phyloP scores from a whole-genome alignment of 2,888 invertebrate genomes.

The Yponomeuta evonymella region DNA sequence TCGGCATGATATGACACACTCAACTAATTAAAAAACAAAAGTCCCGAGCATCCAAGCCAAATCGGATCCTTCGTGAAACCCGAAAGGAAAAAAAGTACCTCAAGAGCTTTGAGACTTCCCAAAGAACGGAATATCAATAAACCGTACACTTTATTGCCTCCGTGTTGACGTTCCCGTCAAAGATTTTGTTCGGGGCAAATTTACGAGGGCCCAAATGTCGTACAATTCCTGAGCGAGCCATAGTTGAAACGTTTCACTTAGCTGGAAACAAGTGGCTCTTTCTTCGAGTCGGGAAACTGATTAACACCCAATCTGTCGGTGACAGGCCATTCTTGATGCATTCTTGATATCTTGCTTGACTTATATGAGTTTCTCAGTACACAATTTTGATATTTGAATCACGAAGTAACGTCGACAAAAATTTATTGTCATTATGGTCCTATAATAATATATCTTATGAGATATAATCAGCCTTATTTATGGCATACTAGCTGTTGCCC shows the following conservation, averaged over 20 bases:
- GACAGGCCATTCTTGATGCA: not conserved
- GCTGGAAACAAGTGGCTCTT: constrained; percentile 4
- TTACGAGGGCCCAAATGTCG: constrained; percentile 34
- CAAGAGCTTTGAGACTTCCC: constrained; percentile 38
- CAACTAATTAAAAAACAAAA: not conserved
- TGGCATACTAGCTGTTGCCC: too few relatives aligned
- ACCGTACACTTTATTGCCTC: constrained; percentile 62
- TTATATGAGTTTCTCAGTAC: not conserved
- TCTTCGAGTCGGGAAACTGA: not conserved
- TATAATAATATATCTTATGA: too few relatives aligned
- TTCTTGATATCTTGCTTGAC: not conserved
- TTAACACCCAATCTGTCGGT: not conserved
- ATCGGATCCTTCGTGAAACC: constrained; percentile 28
- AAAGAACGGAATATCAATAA: constrained; percentile 51
- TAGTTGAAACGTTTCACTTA: not conserved
- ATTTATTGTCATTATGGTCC: too few relatives aligned
- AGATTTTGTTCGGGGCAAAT: constrained; percentile 49
- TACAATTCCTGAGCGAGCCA: not conserved
- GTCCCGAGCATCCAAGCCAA: constrained; percentile 22
- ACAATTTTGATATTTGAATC: not conserved
- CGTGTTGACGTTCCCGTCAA: constrained; percentile 42
- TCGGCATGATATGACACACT: too few relatives aligned
- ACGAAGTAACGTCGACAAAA: not conserved
- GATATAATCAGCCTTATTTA: too few relatives aligned
- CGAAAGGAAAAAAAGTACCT: constrained; percentile 35